Base-by-base conservation (phyloP, 2,888 invertebrate genomes). In the Tipula helvola region DNA sequence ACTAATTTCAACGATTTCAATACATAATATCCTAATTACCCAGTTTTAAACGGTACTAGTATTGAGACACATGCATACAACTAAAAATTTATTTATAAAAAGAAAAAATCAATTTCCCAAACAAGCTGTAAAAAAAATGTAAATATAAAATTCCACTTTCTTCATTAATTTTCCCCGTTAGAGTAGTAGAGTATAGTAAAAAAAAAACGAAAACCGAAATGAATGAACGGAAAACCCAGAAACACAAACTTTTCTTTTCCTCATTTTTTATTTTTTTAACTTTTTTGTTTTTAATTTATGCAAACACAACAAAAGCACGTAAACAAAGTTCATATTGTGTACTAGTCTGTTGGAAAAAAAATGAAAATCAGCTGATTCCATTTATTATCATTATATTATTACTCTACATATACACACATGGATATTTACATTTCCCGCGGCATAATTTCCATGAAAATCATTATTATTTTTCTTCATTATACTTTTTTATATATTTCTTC, bases 121-220 rank as follows among this genome's bases (percentile, higher is more conserved):
- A 28, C 71, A 28, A 28, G 28, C 28, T 71, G 71, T 28, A 71
- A 10, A 52, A 52, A 44, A 44, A 44, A 28, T 28, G 28, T 28
- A 28, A 28, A 28, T 28, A 28, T 28, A 28, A 71, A 3, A 71
- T 57, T 71, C 71, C 71, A 71, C 71, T 71, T 71, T 71, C 71
- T 71, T 71, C 71, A 71, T 71, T 71, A 71, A 71, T 71, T 71
- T 71, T 71, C 71, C 71, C 71, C 71, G 71, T 71, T 71, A 71
- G 52, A 52, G 52, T 71, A 52, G 47, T 52, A 71, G 71, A 71
- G 71, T 71, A 71, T 28, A 28, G 28, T 28, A 71, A 71, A 57
- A 71, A 71, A 57, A 52, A 52, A 52, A 52, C n/a, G 71, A 71
- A 57, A 57, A 57, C 52, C 52, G 71, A 71, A 71, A 71, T 71